Evolutionary conservation across 2,888 invertebrate genomes (phyloP), one percentile per base, ranked within the genome.

Genomic region (Ennomos quercinarius): DNA sequence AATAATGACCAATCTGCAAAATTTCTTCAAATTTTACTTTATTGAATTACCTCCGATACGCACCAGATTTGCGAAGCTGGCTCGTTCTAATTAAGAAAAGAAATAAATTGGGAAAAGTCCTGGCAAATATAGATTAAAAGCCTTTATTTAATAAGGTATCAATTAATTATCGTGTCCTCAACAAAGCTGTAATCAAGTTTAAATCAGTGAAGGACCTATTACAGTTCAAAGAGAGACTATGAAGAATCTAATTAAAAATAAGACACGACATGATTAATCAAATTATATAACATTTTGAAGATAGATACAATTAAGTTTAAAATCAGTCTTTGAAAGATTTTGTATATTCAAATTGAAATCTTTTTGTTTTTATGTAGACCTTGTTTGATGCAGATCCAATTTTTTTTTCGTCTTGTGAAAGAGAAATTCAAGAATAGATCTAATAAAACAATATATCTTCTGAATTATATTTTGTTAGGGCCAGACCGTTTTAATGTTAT

Each of bases 101-200:
- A 47, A 52, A 52, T 57, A 44, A 49, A 43, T 54, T 45, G 46
- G 10, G 35, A n/a, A 66, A 63, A 63, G 53, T 47, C 35, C 41
- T 59, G 58, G 36, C 57, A 12, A 53, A 60, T 45, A 41, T 44
- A 52, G 55, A 61, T 65, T 63, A 51, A 51, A 61, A 64, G 62
- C 46, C 59, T 58, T 54, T 47, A 48, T 42, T 52, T 63, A 64
- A 64, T 66, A 56, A 63, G 63, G 64, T 63, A 61, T 57, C 67
- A 64, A 66, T 72, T 71, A 68, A 68, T 66, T 65, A 62, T 64
- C 46, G 58, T 57, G 57, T 61, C 55, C 44, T 54, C 48, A 47
- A 63, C 46, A 41, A 57, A 56, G 63, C 62, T 39, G 57, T 61
- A 66, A 66, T 68, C 50, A 66, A 66, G 68, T 59, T 64, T 45